A percentile compares a stretch with the other conserved stretches of the same genome.
phyloP scores from a whole-genome alignment of 2,113 vertebrate species.

The Chlorodrepanis virens region DNA sequence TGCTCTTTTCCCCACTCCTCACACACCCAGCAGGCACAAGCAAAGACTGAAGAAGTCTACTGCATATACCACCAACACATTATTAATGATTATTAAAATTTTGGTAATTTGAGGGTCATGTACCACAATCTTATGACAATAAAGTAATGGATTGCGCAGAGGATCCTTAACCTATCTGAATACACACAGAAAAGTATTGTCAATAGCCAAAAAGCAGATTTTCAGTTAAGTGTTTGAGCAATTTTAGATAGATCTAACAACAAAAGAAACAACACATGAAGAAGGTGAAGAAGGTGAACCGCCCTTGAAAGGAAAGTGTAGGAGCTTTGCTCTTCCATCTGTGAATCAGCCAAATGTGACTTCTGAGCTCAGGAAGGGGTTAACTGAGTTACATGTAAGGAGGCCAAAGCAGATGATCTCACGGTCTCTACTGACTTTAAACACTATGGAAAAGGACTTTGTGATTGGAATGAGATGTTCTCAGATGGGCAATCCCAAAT shows the following conservation, averaged over 20 bases:
- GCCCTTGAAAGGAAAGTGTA: neutral
- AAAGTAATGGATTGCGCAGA: neutral
- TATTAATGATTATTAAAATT: neutral
- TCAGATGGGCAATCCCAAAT: conserved; percentile 40
- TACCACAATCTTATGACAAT: neutral
- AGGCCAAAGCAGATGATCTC: conserved; percentile 50
- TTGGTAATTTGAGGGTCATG: neutral
- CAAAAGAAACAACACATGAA: neutral
- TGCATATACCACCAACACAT: neutral
- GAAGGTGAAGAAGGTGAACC: neutral
- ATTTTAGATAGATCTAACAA: neutral
- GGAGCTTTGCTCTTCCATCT: neutral
- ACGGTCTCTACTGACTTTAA: conserved; percentile 42
- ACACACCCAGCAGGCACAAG: neutral
- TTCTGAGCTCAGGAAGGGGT: neutral
- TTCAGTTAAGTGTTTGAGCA: neutral
- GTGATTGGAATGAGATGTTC: conserved; percentile 31
- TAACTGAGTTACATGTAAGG: neutral
- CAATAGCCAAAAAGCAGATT: neutral
- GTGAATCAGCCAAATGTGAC: neutral
- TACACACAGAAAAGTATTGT: neutral
- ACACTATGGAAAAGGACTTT: conserved; percentile 46
- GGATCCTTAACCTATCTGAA: neutral
- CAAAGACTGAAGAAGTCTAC: neutral
- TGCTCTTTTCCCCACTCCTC: neutral